Evolutionary conservation across 2,888 invertebrate species (phyloP), one percentile per base, ranked within the genome.

Genomic region (Diadromus collaris): DNA sequence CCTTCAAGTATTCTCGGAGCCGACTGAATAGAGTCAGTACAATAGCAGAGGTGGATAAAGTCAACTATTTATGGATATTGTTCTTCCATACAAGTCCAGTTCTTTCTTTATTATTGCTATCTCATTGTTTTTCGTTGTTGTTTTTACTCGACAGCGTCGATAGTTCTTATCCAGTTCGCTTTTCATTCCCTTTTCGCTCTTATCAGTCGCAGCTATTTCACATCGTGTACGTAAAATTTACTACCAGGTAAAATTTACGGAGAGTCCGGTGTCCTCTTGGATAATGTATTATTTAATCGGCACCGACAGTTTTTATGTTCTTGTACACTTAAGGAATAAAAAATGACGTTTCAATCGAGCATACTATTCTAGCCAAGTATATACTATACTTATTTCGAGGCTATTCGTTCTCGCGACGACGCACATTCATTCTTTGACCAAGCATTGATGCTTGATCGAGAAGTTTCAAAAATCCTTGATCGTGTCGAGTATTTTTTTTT

Each of bases 1-100:
- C 72, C 77, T 61, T 46, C 60, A 34, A 67, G 54, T 48, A 21
- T 32, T 56, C 44, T 58, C 19, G 29, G 29, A 10, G 34, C 51
- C 56, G 21, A 32, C 56, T 54, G 10, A n/a, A n/a, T 21, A 41
- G 24, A 24, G 41, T 61, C 38, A 38, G 61, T 29, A 27, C 24
- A 38, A 69, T 58, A 29, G 58, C 44, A 29, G 68, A 69, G 56
- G 56, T 44, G 58, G 58, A 69, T 69, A 58, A 58, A 68, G 56
- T 27, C 41, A 41, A 16, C 44, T 21, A 51, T 56, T 44, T 27
- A 54, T 68, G 38, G 34, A 44, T 13, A 65, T 27, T 7, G 24
- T 56, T 68, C 56, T 56, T 29, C 19, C 29, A n/a, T n/a, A n/a
- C 19, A 19, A 27, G 56, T 19, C 27, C 56, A n/a, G 7, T 46